phyloP scores from a whole-genome alignment of 2,113 vertebrate genomes.

The Hemiprocne comata region DNA sequence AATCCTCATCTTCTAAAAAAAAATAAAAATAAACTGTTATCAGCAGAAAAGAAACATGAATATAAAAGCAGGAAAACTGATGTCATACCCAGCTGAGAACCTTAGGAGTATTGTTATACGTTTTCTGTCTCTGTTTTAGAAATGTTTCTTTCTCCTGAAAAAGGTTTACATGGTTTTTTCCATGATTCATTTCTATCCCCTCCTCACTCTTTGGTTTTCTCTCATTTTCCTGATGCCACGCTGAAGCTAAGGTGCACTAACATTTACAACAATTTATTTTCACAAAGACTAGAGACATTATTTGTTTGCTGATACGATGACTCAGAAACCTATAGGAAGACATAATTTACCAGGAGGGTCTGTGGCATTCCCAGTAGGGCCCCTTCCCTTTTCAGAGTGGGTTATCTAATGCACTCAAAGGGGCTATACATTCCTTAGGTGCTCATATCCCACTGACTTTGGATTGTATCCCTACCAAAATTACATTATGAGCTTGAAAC shows the following conservation, averaged over 20 bases:
- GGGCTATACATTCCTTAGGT: background rate
- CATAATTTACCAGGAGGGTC: background rate
- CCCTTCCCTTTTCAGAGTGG: background rate
- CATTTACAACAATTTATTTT: background rate
- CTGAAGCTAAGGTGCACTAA: background rate
- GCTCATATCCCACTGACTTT: background rate
- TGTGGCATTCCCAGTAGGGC: background rate
- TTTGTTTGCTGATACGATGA: background rate
- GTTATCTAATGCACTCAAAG: background rate
- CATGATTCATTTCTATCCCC: background rate
- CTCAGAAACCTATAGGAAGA: background rate
- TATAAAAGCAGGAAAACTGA: background rate
- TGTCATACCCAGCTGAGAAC: background rate
- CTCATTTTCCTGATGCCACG: background rate
- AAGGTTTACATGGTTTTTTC: background rate
- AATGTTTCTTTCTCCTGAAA: background rate
- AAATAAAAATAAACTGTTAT: background rate
- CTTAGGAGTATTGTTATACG: background rate
- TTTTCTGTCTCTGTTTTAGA: background rate
- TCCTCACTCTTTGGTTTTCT: background rate
- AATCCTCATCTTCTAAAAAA: background rate
- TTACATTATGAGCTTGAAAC: background rate
- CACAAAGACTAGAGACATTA: background rate
- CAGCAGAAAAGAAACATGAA: background rate
- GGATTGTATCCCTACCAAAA: background rate